Percentiles rank a stretch among this genome's conserved stretches.
phyloP scores from a whole-genome alignment of 2,888 invertebrate genomes.

The Notodonta dromedarius region DNA sequence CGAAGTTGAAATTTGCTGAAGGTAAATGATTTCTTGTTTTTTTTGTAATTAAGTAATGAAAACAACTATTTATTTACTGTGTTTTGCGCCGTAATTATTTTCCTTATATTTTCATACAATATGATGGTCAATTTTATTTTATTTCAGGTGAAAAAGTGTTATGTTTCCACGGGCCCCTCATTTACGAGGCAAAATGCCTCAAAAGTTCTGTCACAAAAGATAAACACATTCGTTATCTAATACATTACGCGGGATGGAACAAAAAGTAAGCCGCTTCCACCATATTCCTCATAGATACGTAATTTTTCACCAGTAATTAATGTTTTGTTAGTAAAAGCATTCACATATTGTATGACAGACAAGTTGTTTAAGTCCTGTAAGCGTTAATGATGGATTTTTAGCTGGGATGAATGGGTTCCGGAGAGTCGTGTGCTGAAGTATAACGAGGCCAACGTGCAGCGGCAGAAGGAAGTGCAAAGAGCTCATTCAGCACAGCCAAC shows the following conservation, averaged over 20 bases:
- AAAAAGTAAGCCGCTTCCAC: slow-evolving; percentile 90
- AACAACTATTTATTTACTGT: not conserved
- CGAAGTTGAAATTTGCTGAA: slow-evolving; percentile 90
- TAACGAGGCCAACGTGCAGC: slow-evolving; percentile 94
- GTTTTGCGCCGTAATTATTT: not conserved
- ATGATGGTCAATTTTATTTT: slow-evolving; percentile 10
- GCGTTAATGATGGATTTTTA: slow-evolving; percentile 58
- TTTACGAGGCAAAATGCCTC: slow-evolving; percentile 98
- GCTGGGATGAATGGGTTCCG: slow-evolving; percentile 97
- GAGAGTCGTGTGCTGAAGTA: slow-evolving; percentile 95
- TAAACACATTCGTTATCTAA: slow-evolving; percentile 94
- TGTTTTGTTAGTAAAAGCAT: too few species aligned
- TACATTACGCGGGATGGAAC: slow-evolving; percentile 99
- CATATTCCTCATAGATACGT: not conserved
- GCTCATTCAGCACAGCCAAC: slow-evolving; percentile 90
- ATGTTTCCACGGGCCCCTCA: slow-evolving; percentile 97
- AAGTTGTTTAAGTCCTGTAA: not conserved
- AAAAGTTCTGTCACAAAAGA: slow-evolving; percentile 93
- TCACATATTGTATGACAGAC: not conserved
- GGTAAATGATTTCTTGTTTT: slow-evolving; percentile 68
- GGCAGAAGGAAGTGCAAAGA: slow-evolving; percentile 93
- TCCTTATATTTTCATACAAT: not conserved
- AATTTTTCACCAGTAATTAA: not conserved
- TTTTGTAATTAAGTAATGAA: not conserved
- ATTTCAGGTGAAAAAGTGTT: slow-evolving; percentile 93